A percentile compares a stretch with the other conserved stretches of the same genome.
Conservation (phyloP, 1,140 invertebrate species). For the Idris sp. region DNA sequence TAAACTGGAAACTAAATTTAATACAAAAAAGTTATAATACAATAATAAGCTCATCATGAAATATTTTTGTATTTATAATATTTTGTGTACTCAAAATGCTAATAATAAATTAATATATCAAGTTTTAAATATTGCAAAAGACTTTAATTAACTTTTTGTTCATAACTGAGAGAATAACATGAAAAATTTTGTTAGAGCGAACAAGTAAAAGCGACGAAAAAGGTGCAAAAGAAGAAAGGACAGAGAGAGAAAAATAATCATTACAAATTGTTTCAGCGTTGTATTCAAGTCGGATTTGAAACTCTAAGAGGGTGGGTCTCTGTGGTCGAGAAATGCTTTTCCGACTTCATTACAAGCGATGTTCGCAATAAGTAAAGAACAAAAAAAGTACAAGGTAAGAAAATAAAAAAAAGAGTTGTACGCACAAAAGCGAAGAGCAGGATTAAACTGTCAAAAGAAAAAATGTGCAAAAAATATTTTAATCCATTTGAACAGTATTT, state of each 20-base stretch:
- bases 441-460: slow-evolving; percentile 18
- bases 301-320: slow-evolving; percentile 6
- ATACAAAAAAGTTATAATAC: too few relatives aligned
- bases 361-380: too few relatives aligned
- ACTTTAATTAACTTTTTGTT: slow-evolving; percentile 32
- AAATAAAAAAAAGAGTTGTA: background rate
- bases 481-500: slow-evolving; percentile 45
- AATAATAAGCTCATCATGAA: too few relatives aligned
- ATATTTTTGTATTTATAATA: too few relatives aligned
- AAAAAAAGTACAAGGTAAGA: background rate
- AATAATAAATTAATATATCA: too few relatives aligned
- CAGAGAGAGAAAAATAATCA: slow-evolving; percentile 25
- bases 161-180: slow-evolving; percentile 5
- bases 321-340: slow-evolving; percentile 30
- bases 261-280: slow-evolving; percentile 50
- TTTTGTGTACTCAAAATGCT: too few relatives aligned
- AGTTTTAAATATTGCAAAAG: too few relatives aligned
- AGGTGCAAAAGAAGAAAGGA: background rate
- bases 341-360: slow-evolving; percentile 7
- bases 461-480: slow-evolving; percentile 50
- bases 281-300: slow-evolving; percentile 41
- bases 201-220: too few relatives aligned
- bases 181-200: slow-evolving; percentile 22
- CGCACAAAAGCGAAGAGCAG: background rate
- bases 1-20: too few relatives aligned